A percentile compares a stretch with the other conserved stretches of the same genome.
phyloP scores from a whole-genome alignment of 2,797 vertebrate species.

The Smutsia gigantea region DNA sequence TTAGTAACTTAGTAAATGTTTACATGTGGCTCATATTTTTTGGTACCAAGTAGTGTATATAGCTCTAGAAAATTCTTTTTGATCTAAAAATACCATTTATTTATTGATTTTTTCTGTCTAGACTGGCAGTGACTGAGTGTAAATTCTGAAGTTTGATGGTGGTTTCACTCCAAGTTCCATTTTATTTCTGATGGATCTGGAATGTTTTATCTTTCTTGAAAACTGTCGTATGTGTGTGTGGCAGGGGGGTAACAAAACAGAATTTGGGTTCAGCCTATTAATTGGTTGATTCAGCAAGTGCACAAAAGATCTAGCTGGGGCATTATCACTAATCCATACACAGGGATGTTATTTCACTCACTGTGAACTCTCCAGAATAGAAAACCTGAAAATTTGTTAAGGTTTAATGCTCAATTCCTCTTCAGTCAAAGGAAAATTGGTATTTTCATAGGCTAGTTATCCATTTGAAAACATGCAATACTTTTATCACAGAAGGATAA shows the following conservation, averaged over 20 bases:
- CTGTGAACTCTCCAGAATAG: background rate
- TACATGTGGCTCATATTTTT: constrained; percentile 10
- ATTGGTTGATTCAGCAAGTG: background rate
- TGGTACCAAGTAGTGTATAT: background rate
- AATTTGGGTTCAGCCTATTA: background rate
- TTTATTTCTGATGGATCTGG: constrained; percentile 62
- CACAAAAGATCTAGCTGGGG: background rate
- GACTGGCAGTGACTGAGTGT: constrained; percentile 53
- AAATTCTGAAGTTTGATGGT: constrained; percentile 63
- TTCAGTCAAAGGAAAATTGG: background rate
- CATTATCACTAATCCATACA: background rate
- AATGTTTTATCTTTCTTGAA: constrained; percentile 58
- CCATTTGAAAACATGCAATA: background rate
- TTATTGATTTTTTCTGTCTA: background rate
- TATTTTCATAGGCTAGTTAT: background rate
- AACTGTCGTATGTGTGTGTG: background rate
- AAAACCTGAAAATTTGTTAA: background rate
- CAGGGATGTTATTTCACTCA: background rate
- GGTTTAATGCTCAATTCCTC: background rate
- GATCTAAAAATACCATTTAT: constrained; percentile 38
- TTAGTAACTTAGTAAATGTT: background rate
- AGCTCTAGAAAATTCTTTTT: constrained; percentile 62
- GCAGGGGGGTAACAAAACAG: background rate
- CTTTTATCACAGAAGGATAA: background rate
- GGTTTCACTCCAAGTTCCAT: constrained; percentile 71